Conservation (phyloP, 2,888 invertebrate species). For the Melikaiella ostensackeni region DNA sequence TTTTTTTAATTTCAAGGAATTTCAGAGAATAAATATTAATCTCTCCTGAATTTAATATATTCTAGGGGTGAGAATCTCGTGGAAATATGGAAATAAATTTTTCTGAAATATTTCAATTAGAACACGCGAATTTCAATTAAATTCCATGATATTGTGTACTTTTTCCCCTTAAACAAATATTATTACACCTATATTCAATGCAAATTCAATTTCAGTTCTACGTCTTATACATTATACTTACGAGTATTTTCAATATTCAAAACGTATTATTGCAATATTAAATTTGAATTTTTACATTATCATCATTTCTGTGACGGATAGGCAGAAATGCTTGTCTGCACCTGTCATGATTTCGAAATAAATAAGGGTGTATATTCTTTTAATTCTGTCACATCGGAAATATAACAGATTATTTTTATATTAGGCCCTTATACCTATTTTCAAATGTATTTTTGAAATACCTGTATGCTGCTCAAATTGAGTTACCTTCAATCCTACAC, state of each 20-base stretch:
- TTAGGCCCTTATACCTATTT: too few species aligned
- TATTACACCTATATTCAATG: neutral
- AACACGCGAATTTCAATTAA: neutral
- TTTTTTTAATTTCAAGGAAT: neutral
- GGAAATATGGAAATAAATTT: neutral
- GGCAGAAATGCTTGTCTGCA: too few species aligned
- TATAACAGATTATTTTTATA: too few species aligned
- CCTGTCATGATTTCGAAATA: too few species aligned
- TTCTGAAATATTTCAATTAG: neutral
- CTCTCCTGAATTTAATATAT: neutral
- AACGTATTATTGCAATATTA: too few species aligned
- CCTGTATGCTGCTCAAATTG: too few species aligned
- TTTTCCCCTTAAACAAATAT: neutral
- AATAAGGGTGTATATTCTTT: too few species aligned
- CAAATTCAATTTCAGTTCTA: neutral
- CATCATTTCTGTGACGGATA: too few species aligned
- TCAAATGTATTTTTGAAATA: too few species aligned
- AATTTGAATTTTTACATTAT: too few species aligned
- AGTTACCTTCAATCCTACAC: too few species aligned
- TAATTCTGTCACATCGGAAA: too few species aligned
- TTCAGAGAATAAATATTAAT: neutral
- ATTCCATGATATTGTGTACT: neutral
- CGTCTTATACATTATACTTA: neutral
- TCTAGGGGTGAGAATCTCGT: neutral
- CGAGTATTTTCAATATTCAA: neutral